A percentile compares a stretch with the other conserved stretches of the same genome.
Evolutionary conservation across 2,797 vertebrate genomes (phyloP).

Genomic region (Pteronotus mesoamericanus): DNA sequence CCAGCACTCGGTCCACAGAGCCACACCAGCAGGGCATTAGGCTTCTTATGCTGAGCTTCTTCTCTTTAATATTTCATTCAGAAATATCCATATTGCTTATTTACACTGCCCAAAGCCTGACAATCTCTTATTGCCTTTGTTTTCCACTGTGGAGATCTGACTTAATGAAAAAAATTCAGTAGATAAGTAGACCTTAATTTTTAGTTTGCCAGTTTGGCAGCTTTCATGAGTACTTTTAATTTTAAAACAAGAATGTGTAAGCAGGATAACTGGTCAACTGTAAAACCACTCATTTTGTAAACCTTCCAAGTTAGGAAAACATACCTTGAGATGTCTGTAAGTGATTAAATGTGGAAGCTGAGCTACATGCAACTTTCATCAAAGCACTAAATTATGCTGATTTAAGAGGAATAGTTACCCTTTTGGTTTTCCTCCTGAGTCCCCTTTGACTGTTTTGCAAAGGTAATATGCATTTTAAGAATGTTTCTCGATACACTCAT

Average conservation of each 20-base stretch:
- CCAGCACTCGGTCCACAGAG: no score
- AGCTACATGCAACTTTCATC: slow-evolving; percentile 76
- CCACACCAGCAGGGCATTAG: no score
- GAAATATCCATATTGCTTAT: not conserved
- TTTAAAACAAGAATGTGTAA: slow-evolving; percentile 20
- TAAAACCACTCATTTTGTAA: slow-evolving; percentile 20
- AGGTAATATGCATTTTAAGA: slow-evolving; percentile 80
- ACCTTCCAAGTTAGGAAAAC: slow-evolving; percentile 59
- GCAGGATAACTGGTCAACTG: not conserved
- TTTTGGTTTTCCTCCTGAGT: slow-evolving; percentile 75
- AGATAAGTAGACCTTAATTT: slow-evolving; percentile 30
- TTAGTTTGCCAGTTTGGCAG: not conserved
- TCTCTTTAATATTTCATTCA: not conserved
- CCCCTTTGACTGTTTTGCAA: slow-evolving; percentile 81
- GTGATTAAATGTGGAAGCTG: slow-evolving; percentile 76
- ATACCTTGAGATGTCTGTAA: slow-evolving; percentile 70
- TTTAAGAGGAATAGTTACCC: slow-evolving; percentile 77
- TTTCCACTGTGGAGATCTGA: not conserved
- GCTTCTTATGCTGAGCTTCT: not conserved
- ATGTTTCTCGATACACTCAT: slow-evolving; percentile 72
- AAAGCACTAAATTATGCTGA: slow-evolving; percentile 72
- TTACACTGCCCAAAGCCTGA: not conserved
- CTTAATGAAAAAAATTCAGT: slow-evolving; percentile 3
- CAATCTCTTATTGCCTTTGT: not conserved
- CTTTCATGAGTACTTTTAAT: not conserved